Conservation (phyloP, 2,113 vertebrate species). For the Oryctolagus cuniculus region DNA sequence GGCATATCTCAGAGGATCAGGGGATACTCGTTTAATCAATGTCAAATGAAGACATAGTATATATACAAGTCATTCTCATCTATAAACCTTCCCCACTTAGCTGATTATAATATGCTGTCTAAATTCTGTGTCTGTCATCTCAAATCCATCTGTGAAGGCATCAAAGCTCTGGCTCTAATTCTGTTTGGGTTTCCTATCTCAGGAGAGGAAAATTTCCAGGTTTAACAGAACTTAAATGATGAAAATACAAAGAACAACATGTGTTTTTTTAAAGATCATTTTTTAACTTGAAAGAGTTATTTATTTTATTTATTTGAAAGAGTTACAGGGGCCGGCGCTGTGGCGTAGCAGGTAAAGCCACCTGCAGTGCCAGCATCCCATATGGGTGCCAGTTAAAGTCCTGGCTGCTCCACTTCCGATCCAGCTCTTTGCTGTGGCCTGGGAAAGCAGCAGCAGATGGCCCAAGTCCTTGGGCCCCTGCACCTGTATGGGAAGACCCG, state of each 20-base stretch:
- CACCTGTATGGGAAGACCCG: too few relatives aligned
- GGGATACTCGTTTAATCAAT: neutral
- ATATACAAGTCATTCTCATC: constrained; percentile 32
- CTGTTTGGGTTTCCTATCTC: constrained; percentile 4
- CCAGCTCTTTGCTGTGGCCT: too few relatives aligned
- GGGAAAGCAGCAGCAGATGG: too few relatives aligned
- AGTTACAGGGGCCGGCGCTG: too few relatives aligned
- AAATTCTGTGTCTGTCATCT: neutral
- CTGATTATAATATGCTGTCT: neutral
- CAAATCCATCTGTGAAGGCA: neutral
- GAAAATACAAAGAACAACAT: neutral
- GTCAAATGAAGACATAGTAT: neutral
- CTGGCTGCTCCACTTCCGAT: too few relatives aligned
- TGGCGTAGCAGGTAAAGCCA: too few relatives aligned
- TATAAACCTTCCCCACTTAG: neutral
- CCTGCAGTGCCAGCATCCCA: too few relatives aligned
- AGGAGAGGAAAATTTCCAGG: constrained; percentile 44
- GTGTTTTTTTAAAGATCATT: neutral
- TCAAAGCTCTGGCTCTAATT: neutral
- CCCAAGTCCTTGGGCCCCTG: too few relatives aligned
- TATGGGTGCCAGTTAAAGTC: too few relatives aligned
- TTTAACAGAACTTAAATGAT: constrained; percentile 16
- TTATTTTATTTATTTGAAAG: too few relatives aligned
- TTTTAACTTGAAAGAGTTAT: too few relatives aligned
- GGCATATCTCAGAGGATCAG: neutral